Evolutionary conservation across 2,888 invertebrate species (phyloP), one percentile per base, ranked within the genome.

Genomic region (Aricia artaxerxes): DNA sequence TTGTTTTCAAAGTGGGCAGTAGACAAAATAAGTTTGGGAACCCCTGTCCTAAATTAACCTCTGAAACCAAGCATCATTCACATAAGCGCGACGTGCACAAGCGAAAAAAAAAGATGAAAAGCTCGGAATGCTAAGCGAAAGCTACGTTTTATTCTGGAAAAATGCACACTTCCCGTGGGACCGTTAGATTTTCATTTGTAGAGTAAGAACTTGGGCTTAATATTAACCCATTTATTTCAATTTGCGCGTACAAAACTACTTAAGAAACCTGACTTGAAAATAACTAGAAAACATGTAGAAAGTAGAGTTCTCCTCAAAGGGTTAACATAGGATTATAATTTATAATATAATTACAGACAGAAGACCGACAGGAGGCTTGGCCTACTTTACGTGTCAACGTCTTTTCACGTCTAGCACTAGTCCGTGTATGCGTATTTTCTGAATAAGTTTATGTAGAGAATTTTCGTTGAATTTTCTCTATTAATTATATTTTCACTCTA

Each of bases 261-360:
- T 61, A 24, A 61, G 61, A 61, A 61, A 2, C 24, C 61, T 24
- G 61, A 61, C 61, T 64, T 31, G 24, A 64, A 64, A 64, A 64
- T 64, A 9, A 11, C 64, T 31, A 64, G 9, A 64, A 31, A 64
- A 64, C 64, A 64, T 11, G 31, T 7, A 9, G 31, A 64, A 64
- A 64, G 64, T 64, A 11, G 64, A 31, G 24, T 64, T 61, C 31
- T 31, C 31, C 24, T 64, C 9, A 64, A 9, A 64, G 64, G 64
- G 31, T 64, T 64, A 31, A 11, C 64, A 64, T 64, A 31, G 9
- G 64, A 64, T 31, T 31, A 64, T 31, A 64, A 31, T 31, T 64
- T 61, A n/a, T 61, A 31, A 64, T 24, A 64, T 64, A 64, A 64
- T 64, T 64, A 64, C 64, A 64, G 64, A 31, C 64, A 64, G 64